A percentile compares a stretch with the other conserved stretches of the same genome.
Conservation (phyloP, 2,113 vertebrate genomes). For the Cochlearius cochlearius region DNA sequence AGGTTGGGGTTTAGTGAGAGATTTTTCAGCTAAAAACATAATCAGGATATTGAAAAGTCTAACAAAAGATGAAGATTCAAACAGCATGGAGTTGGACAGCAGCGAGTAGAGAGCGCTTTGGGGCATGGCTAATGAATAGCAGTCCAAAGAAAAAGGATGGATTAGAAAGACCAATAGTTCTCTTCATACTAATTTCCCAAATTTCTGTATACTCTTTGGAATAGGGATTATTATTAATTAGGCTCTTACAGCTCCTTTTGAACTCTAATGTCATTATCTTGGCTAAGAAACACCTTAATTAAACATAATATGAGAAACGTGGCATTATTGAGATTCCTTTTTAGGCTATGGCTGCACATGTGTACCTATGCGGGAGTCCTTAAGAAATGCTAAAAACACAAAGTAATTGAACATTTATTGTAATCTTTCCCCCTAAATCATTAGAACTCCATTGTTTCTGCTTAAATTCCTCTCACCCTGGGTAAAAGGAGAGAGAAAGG, state of each 20-base stretch:
- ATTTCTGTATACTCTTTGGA: neutral
- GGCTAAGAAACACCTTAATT: neutral
- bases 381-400: neutral
- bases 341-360: neutral
- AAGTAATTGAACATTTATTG: neutral
- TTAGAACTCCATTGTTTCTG: neutral
- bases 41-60: constrained; percentile 34
- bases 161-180: constrained; percentile 10
- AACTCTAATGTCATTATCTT: neutral
- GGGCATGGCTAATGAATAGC: neutral
- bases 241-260: neutral
- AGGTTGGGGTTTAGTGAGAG: neutral
- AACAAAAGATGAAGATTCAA: constrained; percentile 44
- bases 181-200: constrained; percentile 24
- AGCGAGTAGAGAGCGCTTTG: constrained; percentile 2
- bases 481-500: neutral
- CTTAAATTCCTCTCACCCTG: neutral
- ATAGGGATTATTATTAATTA: constrained; percentile 3
- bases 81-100: neutral
- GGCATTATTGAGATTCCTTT: neutral
- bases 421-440: neutral
- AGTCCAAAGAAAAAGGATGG: neutral
- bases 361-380: neutral
- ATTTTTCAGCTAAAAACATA: constrained; percentile 35
- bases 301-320: neutral